Evolutionary conservation across 2,113 vertebrate species (phyloP), one percentile per base, ranked within the genome.

Genomic region (Trichechus manatus): DNA sequence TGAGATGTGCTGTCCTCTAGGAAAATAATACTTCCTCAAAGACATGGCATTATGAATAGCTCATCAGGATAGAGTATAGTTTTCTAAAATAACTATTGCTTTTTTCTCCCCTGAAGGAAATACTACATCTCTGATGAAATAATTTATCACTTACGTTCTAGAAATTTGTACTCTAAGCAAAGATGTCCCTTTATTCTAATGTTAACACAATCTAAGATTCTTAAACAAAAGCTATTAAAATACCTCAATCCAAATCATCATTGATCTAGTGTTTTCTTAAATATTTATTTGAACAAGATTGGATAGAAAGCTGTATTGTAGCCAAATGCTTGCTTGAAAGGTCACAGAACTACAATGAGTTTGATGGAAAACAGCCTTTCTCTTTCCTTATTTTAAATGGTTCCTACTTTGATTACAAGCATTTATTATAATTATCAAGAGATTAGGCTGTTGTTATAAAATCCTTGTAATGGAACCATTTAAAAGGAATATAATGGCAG

Each of bases 341-440:
- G 97, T 98, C 98, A 98, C 22, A 44, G 97, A 98, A 98, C 96
- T 98, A 97, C 97, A 98, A 86, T 97, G 98, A 98, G 93, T 96
- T 98, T 99, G 99, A 99, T 99, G 97, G 98, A 99, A 99, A 99
- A 99, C 99, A 99, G 99, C 98, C 98, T 97, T 98, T 98, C 97
- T 97, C 96, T 87, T 97, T 97, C 97, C 93, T 97, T 97, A 97
- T 98, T 99, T 99, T 99, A 99, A 99, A 99, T 99, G 98, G 99
- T 98, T 98, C 98, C 98, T 99, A 98, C 98, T 98, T 98, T 99
- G 99, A 99, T 99, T 99, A 99, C 98, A 98, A 98, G 98, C 99
- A 99, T 99, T 99, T 99, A 99, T 99, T 99, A 99, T 99, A 99
- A 99, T 99, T 99, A 99, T 98, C 98, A 98, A 98, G 98, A 98